These are phyloP conservation scores for Nasonia oneida DNA, from an alignment of 2,888 invertebrate species.

Conservation along the genomic window DNA sequence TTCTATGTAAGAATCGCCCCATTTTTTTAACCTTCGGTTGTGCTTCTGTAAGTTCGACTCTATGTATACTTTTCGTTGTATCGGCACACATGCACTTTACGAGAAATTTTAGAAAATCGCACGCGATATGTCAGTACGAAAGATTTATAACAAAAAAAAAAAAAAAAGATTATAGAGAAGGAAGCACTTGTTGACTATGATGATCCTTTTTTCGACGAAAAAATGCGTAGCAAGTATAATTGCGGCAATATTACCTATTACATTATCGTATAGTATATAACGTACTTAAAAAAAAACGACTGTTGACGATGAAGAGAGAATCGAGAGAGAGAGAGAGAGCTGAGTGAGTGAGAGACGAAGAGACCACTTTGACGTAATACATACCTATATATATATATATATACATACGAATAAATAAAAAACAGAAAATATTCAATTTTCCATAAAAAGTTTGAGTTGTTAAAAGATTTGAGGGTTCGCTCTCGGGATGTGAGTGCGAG, in stretches of 20 bases:
- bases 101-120: slow-evolving; percentile 14
- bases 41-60: slow-evolving; percentile 48
- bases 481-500: slow-evolving; percentile 44
- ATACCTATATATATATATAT: slow-evolving; percentile 7
- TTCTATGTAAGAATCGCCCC: background rate
- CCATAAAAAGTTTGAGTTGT: slow-evolving; percentile 66
- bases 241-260: slow-evolving; percentile 72
- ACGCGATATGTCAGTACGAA: background rate
- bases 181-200: slow-evolving; percentile 68
- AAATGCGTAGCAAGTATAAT: slow-evolving; percentile 70
- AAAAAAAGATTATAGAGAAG: slow-evolving; percentile 56
- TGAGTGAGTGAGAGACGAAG: slow-evolving; percentile 53
- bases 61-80: background rate
- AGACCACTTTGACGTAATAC: slow-evolving; percentile 70
- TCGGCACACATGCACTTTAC: background rate
- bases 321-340: slow-evolving; percentile 23
- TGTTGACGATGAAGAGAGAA: slow-evolving; percentile 63
- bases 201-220: slow-evolving; percentile 65
- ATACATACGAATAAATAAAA: background rate
- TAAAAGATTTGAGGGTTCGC: slow-evolving; percentile 31
- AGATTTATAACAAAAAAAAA: slow-evolving; percentile 30
- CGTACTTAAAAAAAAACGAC: slow-evolving; percentile 68
- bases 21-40: slow-evolving; percentile 30
- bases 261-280: slow-evolving; percentile 69
- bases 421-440: slow-evolving; percentile 67